Evolutionary conservation across 2,113 vertebrate genomes (phyloP).

Genomic region (Grallaria varia): DNA sequence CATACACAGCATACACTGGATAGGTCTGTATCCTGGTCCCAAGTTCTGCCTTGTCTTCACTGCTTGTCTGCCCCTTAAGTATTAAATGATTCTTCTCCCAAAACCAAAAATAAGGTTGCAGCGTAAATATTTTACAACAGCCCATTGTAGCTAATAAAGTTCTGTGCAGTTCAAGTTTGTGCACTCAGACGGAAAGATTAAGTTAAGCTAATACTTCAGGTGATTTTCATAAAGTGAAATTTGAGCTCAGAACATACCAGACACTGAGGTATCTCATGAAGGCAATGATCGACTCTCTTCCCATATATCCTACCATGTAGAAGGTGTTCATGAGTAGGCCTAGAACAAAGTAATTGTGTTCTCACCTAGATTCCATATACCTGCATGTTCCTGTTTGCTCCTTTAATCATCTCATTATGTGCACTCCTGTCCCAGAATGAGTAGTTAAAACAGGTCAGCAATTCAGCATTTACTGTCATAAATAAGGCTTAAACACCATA

Average conservation of each 20-base stretch:
- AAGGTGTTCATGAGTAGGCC: background rate
- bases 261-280: background rate
- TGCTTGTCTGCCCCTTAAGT: background rate
- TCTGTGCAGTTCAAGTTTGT: background rate
- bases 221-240: background rate
- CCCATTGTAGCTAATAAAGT: background rate
- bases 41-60: background rate
- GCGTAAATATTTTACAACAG: background rate
- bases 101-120: background rate
- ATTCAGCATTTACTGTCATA: background rate
- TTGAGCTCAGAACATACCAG: background rate
- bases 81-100: background rate
- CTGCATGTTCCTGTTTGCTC: background rate
- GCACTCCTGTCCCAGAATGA: background rate
- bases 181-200: background rate
- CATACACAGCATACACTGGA: rapidly evolving
- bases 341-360: background rate
- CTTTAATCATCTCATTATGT: background rate
- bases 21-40: background rate
- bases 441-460: background rate
- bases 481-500: background rate
- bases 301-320: background rate
- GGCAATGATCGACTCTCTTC: background rate
- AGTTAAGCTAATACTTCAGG: background rate
- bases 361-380: background rate